Base-by-base conservation (phyloP, 1,140 invertebrate species). In the Physella acuta region DNA sequence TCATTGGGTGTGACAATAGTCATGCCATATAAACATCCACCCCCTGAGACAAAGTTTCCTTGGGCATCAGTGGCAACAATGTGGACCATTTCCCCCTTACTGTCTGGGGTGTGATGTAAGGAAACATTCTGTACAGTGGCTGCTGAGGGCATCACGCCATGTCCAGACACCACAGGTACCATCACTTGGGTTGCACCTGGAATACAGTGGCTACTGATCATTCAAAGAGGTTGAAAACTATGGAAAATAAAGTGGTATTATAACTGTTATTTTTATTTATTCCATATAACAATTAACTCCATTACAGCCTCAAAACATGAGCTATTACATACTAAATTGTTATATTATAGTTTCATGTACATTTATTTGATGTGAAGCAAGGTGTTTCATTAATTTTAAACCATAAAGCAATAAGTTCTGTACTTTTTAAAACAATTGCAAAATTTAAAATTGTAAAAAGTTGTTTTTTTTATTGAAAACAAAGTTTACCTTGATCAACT, bases 71-170 rank as follows among this genome's bases (percentile, higher is more conserved):
- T 78, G 49, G 81, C 78, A 53, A 83, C 74, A 70, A 83, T 82
- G 53, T 83, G 81, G 14, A 83, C 80, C 26, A 80, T 83, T 62
- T 83, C 81, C 33, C 80, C 82, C 56, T 78, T 73, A 26, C 73
- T 65, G 31, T 75, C 77, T 62, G 76, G 72, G 53, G 61, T 37
- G 24, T 59, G 66, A 24, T 37, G 64, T 33, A 68, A 39, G 37
- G 66, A 39, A 1, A 68, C 36, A 58, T 53, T 58, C 37, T 67
- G 64, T 14, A 67, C 37, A 2, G 66, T 49, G 1, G 66, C 55
- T 37, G 53, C 44, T 1, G 49, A 44, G 24, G 33, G 55, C 2
- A 60, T 31, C 3, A 39, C 8, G 0, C 66, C 66, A 24, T 33
- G 37, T 36, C 66, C 66, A 30, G 66, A 44, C 4, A 33, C 56